Evolutionary conservation across 2,113 vertebrate species (phyloP).

Genomic region (Furnarius figulus): DNA sequence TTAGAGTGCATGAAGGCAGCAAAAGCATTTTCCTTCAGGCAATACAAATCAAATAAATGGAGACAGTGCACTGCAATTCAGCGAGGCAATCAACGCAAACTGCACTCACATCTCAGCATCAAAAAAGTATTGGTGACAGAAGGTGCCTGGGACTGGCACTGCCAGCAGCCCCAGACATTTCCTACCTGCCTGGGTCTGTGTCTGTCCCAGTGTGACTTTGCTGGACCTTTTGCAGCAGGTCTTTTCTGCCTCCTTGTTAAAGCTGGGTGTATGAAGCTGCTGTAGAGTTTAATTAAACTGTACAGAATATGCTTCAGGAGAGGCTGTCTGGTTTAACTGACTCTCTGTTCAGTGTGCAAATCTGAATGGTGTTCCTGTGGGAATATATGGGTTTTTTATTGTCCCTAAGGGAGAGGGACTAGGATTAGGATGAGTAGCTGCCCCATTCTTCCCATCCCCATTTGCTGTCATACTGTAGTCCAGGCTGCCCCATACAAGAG

Average conservation of each 20-base stretch:
- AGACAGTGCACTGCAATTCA: background rate
- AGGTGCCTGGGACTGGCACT: background rate
- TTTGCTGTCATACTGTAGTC: background rate
- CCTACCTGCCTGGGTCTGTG: fast-evolving
- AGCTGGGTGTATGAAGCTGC: background rate
- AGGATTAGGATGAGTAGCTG: background rate
- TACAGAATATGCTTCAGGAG: background rate
- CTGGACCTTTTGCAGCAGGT: background rate
- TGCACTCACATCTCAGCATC: fast-evolving
- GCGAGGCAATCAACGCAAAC: background rate
- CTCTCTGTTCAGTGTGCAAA: background rate
- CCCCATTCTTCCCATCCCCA: background rate
- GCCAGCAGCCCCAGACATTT: background rate
- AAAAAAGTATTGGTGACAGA: fast-evolving
- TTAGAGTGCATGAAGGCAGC: constrained; percentile 49
- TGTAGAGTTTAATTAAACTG: background rate
- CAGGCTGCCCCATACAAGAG: background rate
- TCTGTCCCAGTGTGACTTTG: background rate
- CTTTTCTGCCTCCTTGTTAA: background rate
- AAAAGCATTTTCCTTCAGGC: constrained; percentile 53
- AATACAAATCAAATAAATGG: constrained; percentile 48
- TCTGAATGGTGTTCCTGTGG: background rate
- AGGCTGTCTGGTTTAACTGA: background rate
- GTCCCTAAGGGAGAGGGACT: background rate
- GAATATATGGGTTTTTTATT: background rate